Base-by-base conservation (phyloP, 1,140 invertebrate genomes). In the Hyphantria cunea region DNA sequence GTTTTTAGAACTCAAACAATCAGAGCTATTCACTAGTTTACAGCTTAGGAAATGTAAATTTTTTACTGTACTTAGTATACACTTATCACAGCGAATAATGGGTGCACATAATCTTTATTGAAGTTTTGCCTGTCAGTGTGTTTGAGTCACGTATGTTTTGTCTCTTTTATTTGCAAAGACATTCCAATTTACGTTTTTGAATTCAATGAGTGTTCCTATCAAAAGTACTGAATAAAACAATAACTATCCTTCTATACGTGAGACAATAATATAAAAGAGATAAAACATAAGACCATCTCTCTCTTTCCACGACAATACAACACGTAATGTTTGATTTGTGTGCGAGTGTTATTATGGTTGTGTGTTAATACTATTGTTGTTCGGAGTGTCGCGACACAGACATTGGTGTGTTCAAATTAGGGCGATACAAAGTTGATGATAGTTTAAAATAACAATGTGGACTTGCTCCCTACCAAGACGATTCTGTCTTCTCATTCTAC, bases 361-460 rank as follows among this genome's bases (percentile, higher is more conserved):
- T 54, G 52, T 54, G 15, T 54, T 53, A 45, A 55, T 34, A n/a
- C 5, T 25, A 25, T 34, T 55, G 53, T 55, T 55, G 53, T 33
- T 32, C 11, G 34, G 11, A 37, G 8, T 32, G 42, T 13, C 41
- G 4, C 42, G 6, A 4, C 17, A 4, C 17, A 34, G 13, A 17
- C 15, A 17, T 44, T 44, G 41, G 52, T 54, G 34, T 32, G 41
- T 55, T 55, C 53, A 55, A 34, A 55, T 39, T 55, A 47, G 53
- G 53, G 31, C 42, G 12, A 34, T 2, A 37, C 8, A 37, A 10
- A 8, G 7, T 37, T 37, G 8, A 37, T 4, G 0, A 10, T 7
- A 11, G 3, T 10, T 37, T 37, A 10, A 37, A 10, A 11, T 7
- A 4, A 11, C 11, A 8, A 3, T n/a, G n/a, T n/a, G n/a, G 34